Percentiles rank a stretch among this genome's conserved stretches.
These are phyloP conservation scores for Varanus salvator DNA, from an alignment of 2,113 vertebrate species.

Conservation along the genomic window DNA sequence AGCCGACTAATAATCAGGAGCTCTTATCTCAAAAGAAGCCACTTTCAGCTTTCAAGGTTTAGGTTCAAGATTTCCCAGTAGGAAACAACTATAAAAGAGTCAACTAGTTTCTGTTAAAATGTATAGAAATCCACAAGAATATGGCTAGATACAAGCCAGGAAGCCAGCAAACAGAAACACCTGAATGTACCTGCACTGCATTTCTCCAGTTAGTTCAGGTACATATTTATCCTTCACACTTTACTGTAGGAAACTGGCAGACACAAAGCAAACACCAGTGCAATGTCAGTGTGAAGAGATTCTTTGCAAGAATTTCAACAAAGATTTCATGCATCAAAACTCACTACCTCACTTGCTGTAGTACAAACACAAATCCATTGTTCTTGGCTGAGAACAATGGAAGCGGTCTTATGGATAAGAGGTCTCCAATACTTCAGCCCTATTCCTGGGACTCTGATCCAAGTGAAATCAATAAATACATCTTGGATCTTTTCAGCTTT, in stretches of 20 bases:
- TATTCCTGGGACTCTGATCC: not conserved
- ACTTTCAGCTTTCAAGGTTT: not conserved
- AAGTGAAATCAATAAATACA: not conserved
- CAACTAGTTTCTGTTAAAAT: not conserved
- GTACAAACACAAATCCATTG: not conserved
- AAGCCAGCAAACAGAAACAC: too few species aligned
- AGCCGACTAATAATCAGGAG: slow-evolving; percentile 43
- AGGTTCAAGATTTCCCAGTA: not conserved
- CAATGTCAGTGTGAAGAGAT: too few species aligned
- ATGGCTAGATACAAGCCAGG: not conserved
- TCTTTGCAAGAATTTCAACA: not conserved
- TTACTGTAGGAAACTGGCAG: not conserved
- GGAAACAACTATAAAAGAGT: slow-evolving; percentile 3
- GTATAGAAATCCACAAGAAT: slow-evolving; percentile 17
- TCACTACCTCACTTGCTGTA: not conserved
- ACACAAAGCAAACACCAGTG: not conserved
- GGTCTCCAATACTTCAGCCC: not conserved
- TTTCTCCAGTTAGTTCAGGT: not conserved
- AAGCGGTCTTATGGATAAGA: not conserved
- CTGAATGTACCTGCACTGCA: too few species aligned
- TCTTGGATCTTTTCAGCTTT: not conserved
- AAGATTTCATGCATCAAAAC: not conserved
- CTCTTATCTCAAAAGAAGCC: slow-evolving; percentile 31
- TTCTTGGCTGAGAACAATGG: not conserved
- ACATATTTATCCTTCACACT: not conserved